These are phyloP conservation scores for Rhorus exstirpatorius DNA, from an alignment of 2,888 invertebrate genomes.

Conservation along the genomic window DNA sequence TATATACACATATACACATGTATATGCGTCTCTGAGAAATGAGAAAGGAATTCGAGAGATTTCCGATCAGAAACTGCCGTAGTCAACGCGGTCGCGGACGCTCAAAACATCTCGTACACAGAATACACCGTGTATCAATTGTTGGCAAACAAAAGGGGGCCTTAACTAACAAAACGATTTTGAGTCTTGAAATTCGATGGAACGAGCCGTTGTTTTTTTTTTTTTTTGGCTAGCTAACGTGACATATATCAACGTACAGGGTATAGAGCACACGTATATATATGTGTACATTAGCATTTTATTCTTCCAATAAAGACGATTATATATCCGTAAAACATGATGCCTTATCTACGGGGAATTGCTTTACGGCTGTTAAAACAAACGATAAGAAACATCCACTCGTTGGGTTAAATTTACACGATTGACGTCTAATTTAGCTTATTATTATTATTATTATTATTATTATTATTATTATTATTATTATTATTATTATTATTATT, in stretches of 20 bases:
- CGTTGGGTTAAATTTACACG: slow-evolving; percentile 1
- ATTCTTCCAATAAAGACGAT: slow-evolving; percentile 25
- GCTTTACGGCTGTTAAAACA: slow-evolving; percentile 47
- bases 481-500: no score
- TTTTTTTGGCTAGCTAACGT: no score
- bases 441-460: no score
- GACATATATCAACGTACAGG: no score
- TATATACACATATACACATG: no score
- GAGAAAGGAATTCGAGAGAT: slow-evolving; percentile 69
- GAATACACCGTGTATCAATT: not conserved
- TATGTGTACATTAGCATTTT: slow-evolving; percentile 16
- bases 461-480: no score
- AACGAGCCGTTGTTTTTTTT: no score
- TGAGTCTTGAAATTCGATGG: no score
- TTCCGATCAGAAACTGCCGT: slow-evolving; percentile 59
- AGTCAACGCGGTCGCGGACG: slow-evolving; percentile 6
- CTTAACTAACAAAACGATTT: no score
- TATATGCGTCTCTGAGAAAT: slow-evolving; percentile 55
- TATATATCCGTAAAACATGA: no score
- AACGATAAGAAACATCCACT: slow-evolving; percentile 11
- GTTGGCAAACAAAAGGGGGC: slow-evolving; percentile 4
- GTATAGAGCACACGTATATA: no score
- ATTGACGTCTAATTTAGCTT: slow-evolving; percentile 31
- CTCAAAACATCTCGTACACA: not conserved
- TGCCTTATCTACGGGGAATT: slow-evolving; percentile 4